Evolutionary conservation across 2,888 invertebrate species (phyloP), one percentile per base, ranked within the genome.

Genomic region (Athalia circularis): DNA sequence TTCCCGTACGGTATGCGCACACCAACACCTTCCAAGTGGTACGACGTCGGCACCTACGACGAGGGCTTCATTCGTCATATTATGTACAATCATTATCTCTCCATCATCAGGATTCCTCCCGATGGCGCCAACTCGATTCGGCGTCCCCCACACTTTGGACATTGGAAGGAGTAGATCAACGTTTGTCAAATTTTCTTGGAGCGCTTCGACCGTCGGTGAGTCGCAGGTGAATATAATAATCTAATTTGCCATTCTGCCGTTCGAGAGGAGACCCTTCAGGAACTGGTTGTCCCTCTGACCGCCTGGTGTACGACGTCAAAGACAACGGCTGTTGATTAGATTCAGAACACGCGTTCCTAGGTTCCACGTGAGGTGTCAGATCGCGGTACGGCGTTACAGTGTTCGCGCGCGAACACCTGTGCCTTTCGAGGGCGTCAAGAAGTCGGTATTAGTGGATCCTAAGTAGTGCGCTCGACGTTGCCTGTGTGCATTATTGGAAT

Each of bases 1-100:
- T 85, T 83, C 85, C 81, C 84, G 81, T 84, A 85, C 83, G 85
- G 84, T 78, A 45, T 68, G 45, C 67, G 67, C 52, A 68, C 11
- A n/a, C 54, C 9, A 8, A 54, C 54, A n/a, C 54, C 29, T 29
- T 29, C 8, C 54, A 54, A 54, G 8, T n/a, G 54, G 9, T 8
- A 54, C 54, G 54, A 54, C 54, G 54, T 54, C 54, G 8, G n/a
- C 54, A n/a, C 54, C n/a, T 54, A 29, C n/a, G 54, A 9, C 54
- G 54, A n/a, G 54, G 54, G 54, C 9, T n/a, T n/a, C 54, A 54
- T 54, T 11, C 54, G n/a, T 54, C 54, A 54, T n/a, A 54, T 29
- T 54, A 9, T n/a, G 54, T 29, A 29, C 29, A 29, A 29, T 54
- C 54, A 54, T 54, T n/a, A 54, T 54, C 54, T 54, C 52, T 65